Evolutionary conservation across 2,888 invertebrate species (phyloP).

Genomic region (Drosophila aldrichi): DNA sequence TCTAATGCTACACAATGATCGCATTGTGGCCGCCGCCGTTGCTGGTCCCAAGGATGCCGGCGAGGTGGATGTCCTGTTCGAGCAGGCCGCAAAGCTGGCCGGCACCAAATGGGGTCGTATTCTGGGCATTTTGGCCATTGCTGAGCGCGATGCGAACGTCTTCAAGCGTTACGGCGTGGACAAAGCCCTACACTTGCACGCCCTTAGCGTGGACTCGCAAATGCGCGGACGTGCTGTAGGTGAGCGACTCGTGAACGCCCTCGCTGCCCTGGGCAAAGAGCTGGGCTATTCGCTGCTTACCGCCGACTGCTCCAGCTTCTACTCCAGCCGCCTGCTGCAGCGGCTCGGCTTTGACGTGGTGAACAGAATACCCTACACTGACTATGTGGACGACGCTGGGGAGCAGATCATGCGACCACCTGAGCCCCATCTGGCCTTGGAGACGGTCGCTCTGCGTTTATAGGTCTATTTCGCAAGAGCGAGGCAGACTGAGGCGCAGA

Average conservation of each 20-base stretch:
- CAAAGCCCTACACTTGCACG: conserved; percentile 78
- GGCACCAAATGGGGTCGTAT: conserved; percentile 80
- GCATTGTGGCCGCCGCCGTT: conserved; percentile 76
- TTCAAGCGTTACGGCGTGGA: conserved; percentile 67
- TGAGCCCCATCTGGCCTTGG: conserved; percentile 71
- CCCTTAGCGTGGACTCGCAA: conserved; percentile 73
- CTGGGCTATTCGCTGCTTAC: conserved; percentile 72
- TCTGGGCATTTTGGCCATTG: conserved; percentile 68
- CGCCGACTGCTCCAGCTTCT: conserved; percentile 82
- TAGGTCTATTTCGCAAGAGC: conserved; percentile 4
- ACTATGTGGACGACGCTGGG: conserved; percentile 70
- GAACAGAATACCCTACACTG: conserved; percentile 66
- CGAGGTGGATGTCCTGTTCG: conserved; percentile 65
- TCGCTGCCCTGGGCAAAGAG: conserved; percentile 56
- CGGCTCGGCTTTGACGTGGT: conserved; percentile 75
- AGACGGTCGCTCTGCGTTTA: conserved; percentile 70
- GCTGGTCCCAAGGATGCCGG: conserved; percentile 76
- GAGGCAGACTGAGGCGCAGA: background rate
- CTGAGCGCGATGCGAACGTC: conserved; percentile 78
- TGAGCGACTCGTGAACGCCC: conserved; percentile 63
- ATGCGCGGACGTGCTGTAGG: conserved; percentile 79
- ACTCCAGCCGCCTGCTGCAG: conserved; percentile 75
- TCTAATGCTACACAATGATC: conserved; percentile 48
- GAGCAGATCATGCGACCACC: conserved; percentile 76
- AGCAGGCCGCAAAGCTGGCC: conserved; percentile 57